Conservation (phyloP, 2,888 invertebrate genomes). For the Nemapogon koenigi region DNA sequence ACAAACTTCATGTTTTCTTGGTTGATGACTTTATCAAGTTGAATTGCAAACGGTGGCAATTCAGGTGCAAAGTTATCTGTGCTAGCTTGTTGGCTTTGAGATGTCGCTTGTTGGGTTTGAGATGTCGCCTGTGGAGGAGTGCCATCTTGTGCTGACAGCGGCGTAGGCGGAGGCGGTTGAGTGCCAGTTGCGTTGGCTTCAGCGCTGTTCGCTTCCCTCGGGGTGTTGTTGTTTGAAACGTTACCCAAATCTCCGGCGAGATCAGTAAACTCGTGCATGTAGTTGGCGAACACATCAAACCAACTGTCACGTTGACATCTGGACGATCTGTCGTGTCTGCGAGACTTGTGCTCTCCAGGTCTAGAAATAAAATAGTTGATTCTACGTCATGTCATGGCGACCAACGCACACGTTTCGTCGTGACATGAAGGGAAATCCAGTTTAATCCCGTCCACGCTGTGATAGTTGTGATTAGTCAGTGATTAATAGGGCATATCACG, state of each 20-base stretch:
- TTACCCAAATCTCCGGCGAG: conserved; percentile 37
- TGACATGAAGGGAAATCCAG: no score
- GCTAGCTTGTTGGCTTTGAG: conserved; percentile 10
- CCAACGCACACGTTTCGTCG: no score
- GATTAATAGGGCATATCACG: no score
- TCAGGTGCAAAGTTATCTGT: conserved; percentile 7
- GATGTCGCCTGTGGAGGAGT: no score
- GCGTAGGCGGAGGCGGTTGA: no score
- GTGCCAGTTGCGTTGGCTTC: neutral
- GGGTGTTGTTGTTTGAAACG: conserved; percentile 11
- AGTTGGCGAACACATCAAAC: conserved; percentile 52
- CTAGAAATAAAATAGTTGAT: conserved; percentile 10
- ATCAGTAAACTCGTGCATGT: conserved; percentile 62
- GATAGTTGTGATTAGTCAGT: no score
- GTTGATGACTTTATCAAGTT: conserved; percentile 2
- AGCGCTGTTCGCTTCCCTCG: neutral
- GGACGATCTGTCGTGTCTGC: conserved; percentile 24
- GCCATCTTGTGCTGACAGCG: no score
- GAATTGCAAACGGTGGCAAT: neutral
- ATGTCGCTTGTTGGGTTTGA: conserved; percentile 7
- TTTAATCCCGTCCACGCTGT: no score
- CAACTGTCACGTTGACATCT: conserved; percentile 35
- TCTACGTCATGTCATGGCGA: no score
- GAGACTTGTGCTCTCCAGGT: conserved; percentile 26
- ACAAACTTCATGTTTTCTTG: conserved; percentile 8